Percentiles rank a stretch among this genome's conserved stretches.
Evolutionary conservation across 2,113 vertebrate species (phyloP).

Genomic region (Piaya cayana): DNA sequence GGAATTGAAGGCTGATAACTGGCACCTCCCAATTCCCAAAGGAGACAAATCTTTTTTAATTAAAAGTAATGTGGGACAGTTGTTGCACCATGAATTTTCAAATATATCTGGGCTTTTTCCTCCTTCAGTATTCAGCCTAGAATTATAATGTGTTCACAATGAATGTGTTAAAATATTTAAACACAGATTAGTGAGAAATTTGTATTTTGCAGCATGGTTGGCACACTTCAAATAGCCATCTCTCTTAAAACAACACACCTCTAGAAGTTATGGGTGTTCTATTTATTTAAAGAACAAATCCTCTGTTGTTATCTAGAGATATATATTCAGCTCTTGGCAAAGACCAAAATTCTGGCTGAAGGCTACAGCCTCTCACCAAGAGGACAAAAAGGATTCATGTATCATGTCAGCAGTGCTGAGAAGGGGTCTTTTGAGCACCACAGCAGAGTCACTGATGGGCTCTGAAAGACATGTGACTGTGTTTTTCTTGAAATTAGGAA

Average conservation of each 20-base stretch:
- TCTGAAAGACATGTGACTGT: background rate
- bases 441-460: background rate
- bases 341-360: background rate
- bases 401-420: background rate
- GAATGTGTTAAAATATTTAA: slow-evolving; percentile 3
- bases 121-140: background rate
- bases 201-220: background rate
- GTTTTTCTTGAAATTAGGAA: background rate
- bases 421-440: background rate
- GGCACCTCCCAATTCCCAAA: background rate
- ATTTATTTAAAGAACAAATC: background rate
- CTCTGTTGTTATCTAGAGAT: background rate
- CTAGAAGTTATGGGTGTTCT: background rate
- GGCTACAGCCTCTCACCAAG: background rate
- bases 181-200: background rate
- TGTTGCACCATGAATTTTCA: background rate
- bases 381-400: background rate
- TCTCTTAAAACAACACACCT: background rate
- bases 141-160: background rate
- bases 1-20: background rate
- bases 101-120: background rate
- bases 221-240: background rate
- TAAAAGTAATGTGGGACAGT: background rate
- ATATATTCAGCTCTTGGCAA: background rate
- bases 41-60: background rate